These are phyloP conservation scores for Phaenicophaeus curvirostris DNA, from an alignment of 2,797 vertebrate species.

Conservation along the genomic window DNA sequence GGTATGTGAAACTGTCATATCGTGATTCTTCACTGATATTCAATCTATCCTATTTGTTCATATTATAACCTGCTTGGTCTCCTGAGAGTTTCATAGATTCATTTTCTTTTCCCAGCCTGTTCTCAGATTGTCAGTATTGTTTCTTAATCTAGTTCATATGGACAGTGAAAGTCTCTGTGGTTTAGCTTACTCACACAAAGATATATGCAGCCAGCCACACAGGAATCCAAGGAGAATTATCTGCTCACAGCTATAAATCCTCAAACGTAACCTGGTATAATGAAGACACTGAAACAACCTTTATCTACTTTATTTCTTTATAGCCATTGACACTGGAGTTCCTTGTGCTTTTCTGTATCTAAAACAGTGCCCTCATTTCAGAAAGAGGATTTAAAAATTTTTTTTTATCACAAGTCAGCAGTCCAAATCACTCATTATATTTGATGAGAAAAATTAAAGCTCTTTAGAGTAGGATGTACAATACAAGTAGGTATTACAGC, in stretches of 20 bases:
- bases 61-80: neutral
- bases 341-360: neutral
- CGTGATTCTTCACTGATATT: neutral
- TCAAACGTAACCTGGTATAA: constrained; percentile 3
- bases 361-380: neutral
- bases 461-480: neutral
- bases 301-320: neutral
- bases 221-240: constrained; percentile 30
- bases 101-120: constrained; percentile 44
- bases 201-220: constrained; percentile 2
- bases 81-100: constrained; percentile 40
- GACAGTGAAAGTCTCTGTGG: constrained; percentile 39
- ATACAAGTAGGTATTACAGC: neutral
- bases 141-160: constrained; percentile 63
- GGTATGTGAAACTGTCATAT: neutral
- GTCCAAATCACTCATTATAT: neutral
- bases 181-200: constrained; percentile 31
- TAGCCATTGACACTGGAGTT: neutral
- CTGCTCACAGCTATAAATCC: constrained; percentile 42
- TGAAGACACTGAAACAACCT: neutral
- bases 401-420: neutral
- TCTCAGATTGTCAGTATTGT: constrained; percentile 58
- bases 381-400: neutral
- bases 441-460: neutral
- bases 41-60: neutral